Evolutionary conservation across 1,140 invertebrate genomes (phyloP).

Genomic region (Drosophila novamexicana): DNA sequence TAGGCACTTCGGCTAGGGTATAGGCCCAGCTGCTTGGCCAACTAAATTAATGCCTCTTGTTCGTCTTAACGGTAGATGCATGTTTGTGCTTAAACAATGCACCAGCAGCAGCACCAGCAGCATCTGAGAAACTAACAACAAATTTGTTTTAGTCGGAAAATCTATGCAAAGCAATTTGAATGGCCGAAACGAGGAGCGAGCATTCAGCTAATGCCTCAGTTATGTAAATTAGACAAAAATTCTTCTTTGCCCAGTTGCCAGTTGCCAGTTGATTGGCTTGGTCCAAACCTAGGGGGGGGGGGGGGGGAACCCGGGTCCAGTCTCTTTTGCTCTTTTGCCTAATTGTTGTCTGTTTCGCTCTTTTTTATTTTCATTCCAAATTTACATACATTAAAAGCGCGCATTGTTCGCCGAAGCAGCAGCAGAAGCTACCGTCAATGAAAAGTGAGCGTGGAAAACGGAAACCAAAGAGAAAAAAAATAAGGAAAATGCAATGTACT

Average conservation of each 20-base stretch:
- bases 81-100: conserved; percentile 68
- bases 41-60: conserved; percentile 20
- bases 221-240: conserved; percentile 72
- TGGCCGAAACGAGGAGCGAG: conserved; percentile 53
- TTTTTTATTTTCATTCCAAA: conserved; percentile 22
- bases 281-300: conserved; percentile 1
- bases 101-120: conserved; percentile 10
- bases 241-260: conserved; percentile 42
- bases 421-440: conserved; percentile 53
- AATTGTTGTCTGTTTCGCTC: conserved; percentile 45
- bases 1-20: background rate
- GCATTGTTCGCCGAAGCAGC: conserved; percentile 33
- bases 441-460: conserved; percentile 75
- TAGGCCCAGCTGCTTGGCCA: conserved; percentile 4
- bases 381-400: conserved; percentile 69
- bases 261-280: conserved; percentile 62
- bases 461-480: conserved; percentile 16
- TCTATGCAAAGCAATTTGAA: conserved; percentile 75
- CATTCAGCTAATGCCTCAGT: conserved; percentile 72
- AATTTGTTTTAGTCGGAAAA: conserved; percentile 70
- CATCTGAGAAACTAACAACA: conserved; percentile 29
- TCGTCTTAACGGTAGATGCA: conserved; percentile 66
- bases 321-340: conserved; percentile 43
- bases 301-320: background rate
- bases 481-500: background rate